phyloP scores from a whole-genome alignment of 2,888 invertebrate genomes.

The Selenia dentaria region DNA sequence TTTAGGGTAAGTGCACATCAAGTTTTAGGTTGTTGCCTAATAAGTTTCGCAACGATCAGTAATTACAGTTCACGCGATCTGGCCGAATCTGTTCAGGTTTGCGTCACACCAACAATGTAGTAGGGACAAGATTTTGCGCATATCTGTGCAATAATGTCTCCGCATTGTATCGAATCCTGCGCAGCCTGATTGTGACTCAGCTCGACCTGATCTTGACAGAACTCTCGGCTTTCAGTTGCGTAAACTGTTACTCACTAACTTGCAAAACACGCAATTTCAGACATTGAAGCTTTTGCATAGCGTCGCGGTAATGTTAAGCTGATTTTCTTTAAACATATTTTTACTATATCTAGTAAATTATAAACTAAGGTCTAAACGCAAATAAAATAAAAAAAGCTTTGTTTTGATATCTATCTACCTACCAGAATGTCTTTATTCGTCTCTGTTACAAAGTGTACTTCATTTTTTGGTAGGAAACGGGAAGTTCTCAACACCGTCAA shows the following conservation, averaged over 20 bases:
- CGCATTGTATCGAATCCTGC: slow-evolving; percentile 17
- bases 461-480: too few species aligned
- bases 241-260: slow-evolving; percentile 32
- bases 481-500: too few species aligned
- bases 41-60: background rate
- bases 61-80: background rate
- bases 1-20: too few species aligned
- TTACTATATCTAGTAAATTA: too few species aligned
- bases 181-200: slow-evolving; percentile 33
- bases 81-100: background rate
- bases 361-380: too few species aligned
- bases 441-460: too few species aligned
- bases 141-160: slow-evolving; percentile 7
- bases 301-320: slow-evolving; percentile 17
- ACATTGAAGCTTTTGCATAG: slow-evolving; percentile 25
- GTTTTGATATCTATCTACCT: too few species aligned
- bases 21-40: too few species aligned
- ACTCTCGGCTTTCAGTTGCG: slow-evolving; percentile 28
- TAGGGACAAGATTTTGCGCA: slow-evolving; percentile 12
- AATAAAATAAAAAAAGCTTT: too few species aligned
- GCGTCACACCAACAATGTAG: background rate
- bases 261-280: slow-evolving; percentile 5
- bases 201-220: slow-evolving; percentile 20
- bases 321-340: too few species aligned
- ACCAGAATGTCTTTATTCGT: too few species aligned